phyloP scores from a whole-genome alignment of 1,140 invertebrate species.

The Drosophila nikananu region DNA sequence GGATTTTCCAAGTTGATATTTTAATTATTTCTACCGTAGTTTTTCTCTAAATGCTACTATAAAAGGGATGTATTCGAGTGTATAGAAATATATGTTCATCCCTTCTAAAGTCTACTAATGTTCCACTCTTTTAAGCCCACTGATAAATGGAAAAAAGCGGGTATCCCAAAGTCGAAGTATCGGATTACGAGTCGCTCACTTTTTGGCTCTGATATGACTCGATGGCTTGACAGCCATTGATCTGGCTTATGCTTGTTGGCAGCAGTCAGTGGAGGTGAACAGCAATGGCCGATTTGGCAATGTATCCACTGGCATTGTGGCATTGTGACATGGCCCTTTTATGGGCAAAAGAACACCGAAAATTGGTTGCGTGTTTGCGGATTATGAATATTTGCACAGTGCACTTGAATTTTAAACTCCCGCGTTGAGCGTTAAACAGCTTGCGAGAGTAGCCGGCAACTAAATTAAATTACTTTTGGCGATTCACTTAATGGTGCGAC shows the following conservation, averaged over 20 bases:
- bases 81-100: neutral
- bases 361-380: neutral
- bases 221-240: conserved; percentile 65
- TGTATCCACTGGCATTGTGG: conserved; percentile 36
- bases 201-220: conserved; percentile 44
- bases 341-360: conserved; percentile 35
- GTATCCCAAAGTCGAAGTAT: conserved; percentile 13
- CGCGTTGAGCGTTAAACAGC: neutral
- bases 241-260: conserved; percentile 62
- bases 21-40: too few relatives aligned
- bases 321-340: conserved; percentile 38
- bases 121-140: too few relatives aligned
- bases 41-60: too few relatives aligned
- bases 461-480: conserved; percentile 40
- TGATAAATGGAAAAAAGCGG: neutral
- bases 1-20: too few relatives aligned
- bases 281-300: conserved; percentile 46
- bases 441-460: conserved; percentile 22
- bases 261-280: conserved; percentile 35
- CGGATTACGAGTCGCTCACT: neutral
- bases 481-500: conserved; percentile 29
- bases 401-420: neutral
- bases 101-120: too few relatives aligned
- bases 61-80: too few relatives aligned
- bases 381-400: conserved; percentile 19